Percentiles rank a stretch among this genome's conserved stretches.
Conservation (phyloP, 1,140 invertebrate species). For the Neodiprion fabricii region DNA sequence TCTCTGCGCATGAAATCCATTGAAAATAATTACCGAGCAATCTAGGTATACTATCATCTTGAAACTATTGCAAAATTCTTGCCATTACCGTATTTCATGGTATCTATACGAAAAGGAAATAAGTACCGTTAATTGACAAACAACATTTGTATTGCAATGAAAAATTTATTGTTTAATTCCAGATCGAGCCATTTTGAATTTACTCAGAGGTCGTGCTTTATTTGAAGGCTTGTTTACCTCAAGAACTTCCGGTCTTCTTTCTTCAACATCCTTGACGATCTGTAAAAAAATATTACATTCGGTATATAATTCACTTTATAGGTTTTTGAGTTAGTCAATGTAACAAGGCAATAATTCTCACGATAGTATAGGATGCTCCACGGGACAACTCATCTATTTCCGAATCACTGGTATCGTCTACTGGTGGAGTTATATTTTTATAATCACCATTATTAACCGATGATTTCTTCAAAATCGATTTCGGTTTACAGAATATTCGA, state of each 20-base stretch:
- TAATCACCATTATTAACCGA: constrained; percentile 27
- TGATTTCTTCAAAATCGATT: constrained; percentile 50
- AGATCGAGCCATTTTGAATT: constrained; percentile 39
- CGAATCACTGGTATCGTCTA: constrained; percentile 29
- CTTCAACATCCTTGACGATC: constrained; percentile 36
- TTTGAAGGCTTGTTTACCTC: constrained; percentile 10
- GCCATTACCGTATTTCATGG: neutral
- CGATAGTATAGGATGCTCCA: constrained; percentile 30
- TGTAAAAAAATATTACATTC: constrained; percentile 20
- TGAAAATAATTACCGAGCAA: neutral
- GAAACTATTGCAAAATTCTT: neutral
- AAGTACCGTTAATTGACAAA: neutral
- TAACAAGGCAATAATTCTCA: constrained; percentile 23
- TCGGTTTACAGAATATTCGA: constrained; percentile 38
- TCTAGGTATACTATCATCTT: neutral
- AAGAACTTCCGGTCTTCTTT: constrained; percentile 11
- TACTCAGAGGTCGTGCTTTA: constrained; percentile 33
- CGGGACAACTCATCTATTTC: constrained; percentile 17
- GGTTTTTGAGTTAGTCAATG: neutral
- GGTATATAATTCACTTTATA: neutral
- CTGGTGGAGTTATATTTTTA: constrained; percentile 13
- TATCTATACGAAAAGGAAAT: neutral
- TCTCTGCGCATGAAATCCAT: neutral
- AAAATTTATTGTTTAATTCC: constrained; percentile 10
- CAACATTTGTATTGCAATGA: neutral